Conservation (phyloP, 37 sponge, comb jelly and placozoan genomes). For the Beroe ovata region DNA sequence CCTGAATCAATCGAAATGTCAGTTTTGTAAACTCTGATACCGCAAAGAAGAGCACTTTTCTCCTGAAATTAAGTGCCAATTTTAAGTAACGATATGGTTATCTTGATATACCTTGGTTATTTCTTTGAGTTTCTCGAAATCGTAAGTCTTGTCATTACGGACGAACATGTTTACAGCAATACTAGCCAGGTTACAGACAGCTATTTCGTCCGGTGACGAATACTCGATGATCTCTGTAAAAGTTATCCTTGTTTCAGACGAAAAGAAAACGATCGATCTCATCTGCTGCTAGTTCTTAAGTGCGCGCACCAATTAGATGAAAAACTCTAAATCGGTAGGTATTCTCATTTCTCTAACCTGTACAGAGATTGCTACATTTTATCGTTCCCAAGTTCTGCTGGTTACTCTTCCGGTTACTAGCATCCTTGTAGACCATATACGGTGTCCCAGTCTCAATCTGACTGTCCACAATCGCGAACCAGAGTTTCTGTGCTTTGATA, state of each 20-base stretch:
- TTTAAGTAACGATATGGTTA: too few species aligned
- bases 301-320: too few species aligned
- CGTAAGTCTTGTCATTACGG: slow-evolving; percentile 71
- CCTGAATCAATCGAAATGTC: too few species aligned
- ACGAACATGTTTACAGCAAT: slow-evolving; percentile 91
- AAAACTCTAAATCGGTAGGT: too few species aligned
- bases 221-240: slow-evolving; percentile 89
- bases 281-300: too few species aligned
- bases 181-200: slow-evolving; percentile 98
- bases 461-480: slow-evolving; percentile 97
- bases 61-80: too few species aligned
- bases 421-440: slow-evolving; percentile 98
- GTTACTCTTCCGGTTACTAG: slow-evolving; percentile 97
- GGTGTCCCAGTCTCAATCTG: slow-evolving; percentile 98
- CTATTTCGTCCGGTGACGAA: slow-evolving; percentile 95
- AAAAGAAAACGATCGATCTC: too few species aligned
- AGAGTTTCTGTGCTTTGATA: slow-evolving; percentile 94
- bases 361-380: slow-evolving; percentile 97
- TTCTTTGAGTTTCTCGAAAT: slow-evolving; percentile 87
- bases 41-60: too few species aligned
- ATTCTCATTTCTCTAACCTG: slow-evolving; percentile 69
- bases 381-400: slow-evolving; percentile 99
- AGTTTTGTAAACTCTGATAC: too few species aligned
- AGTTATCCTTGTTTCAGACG: too few species aligned
- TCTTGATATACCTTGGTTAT: slow-evolving; percentile 85